Evolutionary conservation across 2,113 vertebrate species (phyloP).

Genomic region (Spea multiplicata): DNA sequence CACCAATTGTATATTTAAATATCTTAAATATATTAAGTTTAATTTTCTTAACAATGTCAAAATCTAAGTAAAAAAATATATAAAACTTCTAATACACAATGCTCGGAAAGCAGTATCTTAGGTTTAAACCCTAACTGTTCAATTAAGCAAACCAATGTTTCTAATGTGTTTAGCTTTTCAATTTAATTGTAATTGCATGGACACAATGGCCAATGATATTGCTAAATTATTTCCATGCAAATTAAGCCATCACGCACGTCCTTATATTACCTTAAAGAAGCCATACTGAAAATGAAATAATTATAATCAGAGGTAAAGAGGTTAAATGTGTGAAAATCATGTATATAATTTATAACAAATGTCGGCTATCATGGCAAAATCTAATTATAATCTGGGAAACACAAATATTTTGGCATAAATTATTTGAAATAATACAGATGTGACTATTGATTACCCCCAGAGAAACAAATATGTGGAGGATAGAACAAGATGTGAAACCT

Average conservation of each 20-base stretch:
- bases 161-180: too few relatives aligned
- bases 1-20: too few relatives aligned
- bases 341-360: conserved; percentile 38
- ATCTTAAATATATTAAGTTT: too few relatives aligned
- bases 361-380: conserved; percentile 23
- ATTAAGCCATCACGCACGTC: conserved; percentile 34
- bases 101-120: too few relatives aligned
- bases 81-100: too few relatives aligned
- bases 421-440: conserved; percentile 37
- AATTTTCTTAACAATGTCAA: too few relatives aligned
- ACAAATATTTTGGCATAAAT: conserved; percentile 34
- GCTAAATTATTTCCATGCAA: conserved; percentile 31
- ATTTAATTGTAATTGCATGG: too few relatives aligned
- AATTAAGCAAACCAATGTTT: too few relatives aligned
- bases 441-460: conserved; percentile 18
- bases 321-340: conserved; percentile 29
- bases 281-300: conserved; percentile 28
- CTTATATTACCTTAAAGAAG: conserved; percentile 34
- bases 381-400: conserved; percentile 35
- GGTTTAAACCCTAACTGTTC: too few relatives aligned
- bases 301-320: conserved; percentile 25
- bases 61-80: too few relatives aligned
- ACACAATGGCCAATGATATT: conserved; percentile 7
- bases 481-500: neutral
- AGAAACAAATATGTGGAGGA: conserved; percentile 12